A percentile compares a stretch with the other conserved stretches of the same genome.
Evolutionary conservation across 2,113 vertebrate species (phyloP).

Genomic region (Athene cunicularia): DNA sequence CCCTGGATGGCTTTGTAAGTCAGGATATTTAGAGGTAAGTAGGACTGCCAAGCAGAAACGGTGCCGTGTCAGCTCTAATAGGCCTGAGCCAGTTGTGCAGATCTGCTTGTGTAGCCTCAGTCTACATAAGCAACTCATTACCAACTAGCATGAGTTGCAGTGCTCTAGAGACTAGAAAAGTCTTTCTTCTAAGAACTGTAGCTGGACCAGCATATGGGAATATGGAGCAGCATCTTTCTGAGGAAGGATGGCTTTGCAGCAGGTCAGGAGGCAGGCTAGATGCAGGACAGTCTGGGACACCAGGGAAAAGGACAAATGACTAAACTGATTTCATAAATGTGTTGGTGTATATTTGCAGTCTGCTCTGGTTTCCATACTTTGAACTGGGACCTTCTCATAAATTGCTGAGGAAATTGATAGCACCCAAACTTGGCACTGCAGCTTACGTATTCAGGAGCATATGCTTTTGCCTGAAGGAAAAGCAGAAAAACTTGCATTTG

Average conservation of each 20-base stretch:
- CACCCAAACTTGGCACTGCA: background rate
- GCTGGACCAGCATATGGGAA: background rate
- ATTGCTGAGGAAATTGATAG: background rate
- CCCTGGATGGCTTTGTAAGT: background rate
- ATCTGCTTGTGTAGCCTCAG: rapidly evolving
- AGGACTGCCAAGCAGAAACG: background rate
- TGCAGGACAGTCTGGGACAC: background rate
- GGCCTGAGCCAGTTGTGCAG: background rate
- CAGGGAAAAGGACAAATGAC: background rate
- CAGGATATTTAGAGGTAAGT: constrained; percentile 11
- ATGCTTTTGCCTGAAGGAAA: background rate
- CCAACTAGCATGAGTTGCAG: rapidly evolving
- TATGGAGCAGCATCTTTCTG: background rate
- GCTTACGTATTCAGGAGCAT: background rate
- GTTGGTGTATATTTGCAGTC: background rate
- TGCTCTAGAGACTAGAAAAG: background rate
- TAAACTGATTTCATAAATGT: background rate
- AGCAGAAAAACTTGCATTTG: background rate
- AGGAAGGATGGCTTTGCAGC: background rate
- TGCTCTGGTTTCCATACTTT: background rate
- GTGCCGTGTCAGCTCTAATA: background rate
- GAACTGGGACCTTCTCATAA: background rate
- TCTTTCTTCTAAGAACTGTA: background rate
- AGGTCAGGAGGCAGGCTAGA: background rate
- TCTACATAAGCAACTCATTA: too few relatives aligned